Conservation (phyloP, 2,113 vertebrate species). For the Puntigrus tetrazona region DNA sequence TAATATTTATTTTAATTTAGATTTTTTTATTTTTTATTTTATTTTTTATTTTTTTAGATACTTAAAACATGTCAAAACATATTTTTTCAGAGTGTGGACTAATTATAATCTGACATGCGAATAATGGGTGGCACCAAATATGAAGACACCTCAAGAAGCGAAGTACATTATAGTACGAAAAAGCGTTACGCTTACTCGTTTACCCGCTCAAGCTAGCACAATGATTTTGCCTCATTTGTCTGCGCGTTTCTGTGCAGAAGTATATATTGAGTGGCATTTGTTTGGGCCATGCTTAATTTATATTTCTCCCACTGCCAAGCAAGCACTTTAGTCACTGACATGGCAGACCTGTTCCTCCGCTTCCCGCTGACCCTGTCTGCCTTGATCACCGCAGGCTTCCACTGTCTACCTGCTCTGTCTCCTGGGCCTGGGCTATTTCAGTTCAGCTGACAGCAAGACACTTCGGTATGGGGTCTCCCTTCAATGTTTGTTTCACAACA, state of each 20-base stretch:
- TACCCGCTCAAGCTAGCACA: background rate
- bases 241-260: background rate
- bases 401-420: slow-evolving; percentile 35
- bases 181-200: background rate
- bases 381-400: slow-evolving; percentile 36
- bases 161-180: background rate
- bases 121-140: background rate
- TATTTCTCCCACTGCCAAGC: slow-evolving; percentile 38
- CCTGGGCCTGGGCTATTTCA: slow-evolving; percentile 29
- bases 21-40: too few species aligned
- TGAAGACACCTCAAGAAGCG: background rate
- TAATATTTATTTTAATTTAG: too few species aligned
- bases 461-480: slow-evolving; percentile 14
- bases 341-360: slow-evolving; percentile 6
- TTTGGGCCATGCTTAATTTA: slow-evolving; percentile 30
- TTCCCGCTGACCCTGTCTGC: slow-evolving; percentile 47
- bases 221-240: background rate
- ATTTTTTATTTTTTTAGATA: too few species aligned
- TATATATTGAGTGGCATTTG: background rate
- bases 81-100: background rate
- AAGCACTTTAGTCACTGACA: slow-evolving; percentile 41
- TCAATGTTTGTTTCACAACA: slow-evolving; percentile 9
- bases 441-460: slow-evolving; percentile 20
- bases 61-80: too few species aligned
- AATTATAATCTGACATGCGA: background rate